phyloP scores from a whole-genome alignment of 2,113 vertebrate species.

The Plecotus auritus region DNA sequence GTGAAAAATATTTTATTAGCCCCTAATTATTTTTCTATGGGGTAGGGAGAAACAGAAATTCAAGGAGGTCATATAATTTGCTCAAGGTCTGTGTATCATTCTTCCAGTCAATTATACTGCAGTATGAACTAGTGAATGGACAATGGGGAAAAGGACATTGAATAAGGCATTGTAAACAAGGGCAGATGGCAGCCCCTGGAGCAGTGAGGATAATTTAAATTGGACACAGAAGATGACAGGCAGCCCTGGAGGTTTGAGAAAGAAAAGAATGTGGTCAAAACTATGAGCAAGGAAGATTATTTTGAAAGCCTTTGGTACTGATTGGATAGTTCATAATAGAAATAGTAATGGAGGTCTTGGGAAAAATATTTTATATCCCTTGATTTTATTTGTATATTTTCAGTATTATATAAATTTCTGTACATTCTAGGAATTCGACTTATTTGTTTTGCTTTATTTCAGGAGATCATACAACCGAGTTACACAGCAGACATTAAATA shows the following conservation, averaged over 20 bases:
- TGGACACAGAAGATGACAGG: slow-evolving; percentile 18
- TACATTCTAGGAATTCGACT: background rate
- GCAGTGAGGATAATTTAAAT: slow-evolving; percentile 47
- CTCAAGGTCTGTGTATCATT: background rate
- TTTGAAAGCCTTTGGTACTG: slow-evolving; percentile 35
- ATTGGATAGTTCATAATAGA: background rate
- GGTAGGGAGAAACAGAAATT: background rate
- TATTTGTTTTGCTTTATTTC: slow-evolving; percentile 20
- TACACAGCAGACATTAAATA: background rate
- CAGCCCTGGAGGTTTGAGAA: background rate
- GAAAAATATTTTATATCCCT: background rate
- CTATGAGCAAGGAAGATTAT: background rate
- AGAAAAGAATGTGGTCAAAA: background rate
- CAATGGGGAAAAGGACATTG: background rate
- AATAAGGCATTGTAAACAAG: slow-evolving; percentile 19
- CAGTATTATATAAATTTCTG: background rate
- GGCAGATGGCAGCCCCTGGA: background rate
- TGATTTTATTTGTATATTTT: background rate
- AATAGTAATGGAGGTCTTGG: background rate
- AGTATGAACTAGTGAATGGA: background rate
- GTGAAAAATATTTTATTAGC: background rate
- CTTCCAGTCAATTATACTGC: background rate
- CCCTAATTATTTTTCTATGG: background rate
- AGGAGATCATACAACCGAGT: background rate
- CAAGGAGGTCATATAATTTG: background rate